Conservation (phyloP, 2,888 invertebrate genomes). For the Dione vanillae region DNA sequence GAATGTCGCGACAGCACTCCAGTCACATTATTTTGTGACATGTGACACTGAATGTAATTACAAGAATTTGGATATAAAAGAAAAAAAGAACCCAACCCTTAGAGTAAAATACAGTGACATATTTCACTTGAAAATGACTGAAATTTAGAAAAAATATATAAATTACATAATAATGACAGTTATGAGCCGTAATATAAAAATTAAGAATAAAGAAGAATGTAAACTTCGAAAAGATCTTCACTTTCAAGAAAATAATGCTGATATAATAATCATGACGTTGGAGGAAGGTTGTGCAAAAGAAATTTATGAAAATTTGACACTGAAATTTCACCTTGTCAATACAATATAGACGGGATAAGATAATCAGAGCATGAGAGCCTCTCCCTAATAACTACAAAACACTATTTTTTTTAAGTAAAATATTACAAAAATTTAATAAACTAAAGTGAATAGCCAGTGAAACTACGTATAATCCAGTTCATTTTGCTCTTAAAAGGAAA, state of each 20-base stretch:
- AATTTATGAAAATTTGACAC: too few relatives aligned
- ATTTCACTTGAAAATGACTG: neutral
- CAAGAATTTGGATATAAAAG: constrained; percentile 1
- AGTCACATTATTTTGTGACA: constrained; percentile 13
- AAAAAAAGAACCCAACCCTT: neutral
- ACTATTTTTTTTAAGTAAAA: neutral
- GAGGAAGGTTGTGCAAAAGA: neutral
- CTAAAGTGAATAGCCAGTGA: neutral
- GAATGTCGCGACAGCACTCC: constrained; percentile 7
- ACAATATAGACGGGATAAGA: too few relatives aligned
- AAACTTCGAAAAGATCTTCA: neutral
- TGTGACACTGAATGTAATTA: constrained; percentile 18
- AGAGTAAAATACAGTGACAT: neutral
- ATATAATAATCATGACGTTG: too few relatives aligned
- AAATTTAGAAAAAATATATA: neutral
- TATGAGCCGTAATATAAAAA: neutral
- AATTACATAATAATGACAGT: neutral
- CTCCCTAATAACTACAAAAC: too few relatives aligned
- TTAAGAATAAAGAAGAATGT: neutral
- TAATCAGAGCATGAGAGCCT: too few relatives aligned
- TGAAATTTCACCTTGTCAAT: too few relatives aligned
- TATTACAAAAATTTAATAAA: neutral
- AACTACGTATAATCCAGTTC: neutral
- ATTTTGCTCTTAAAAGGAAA: neutral
- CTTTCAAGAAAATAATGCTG: neutral